Evolutionary conservation across 2,888 invertebrate species (phyloP).

Genomic region (Lasiommata megera): DNA sequence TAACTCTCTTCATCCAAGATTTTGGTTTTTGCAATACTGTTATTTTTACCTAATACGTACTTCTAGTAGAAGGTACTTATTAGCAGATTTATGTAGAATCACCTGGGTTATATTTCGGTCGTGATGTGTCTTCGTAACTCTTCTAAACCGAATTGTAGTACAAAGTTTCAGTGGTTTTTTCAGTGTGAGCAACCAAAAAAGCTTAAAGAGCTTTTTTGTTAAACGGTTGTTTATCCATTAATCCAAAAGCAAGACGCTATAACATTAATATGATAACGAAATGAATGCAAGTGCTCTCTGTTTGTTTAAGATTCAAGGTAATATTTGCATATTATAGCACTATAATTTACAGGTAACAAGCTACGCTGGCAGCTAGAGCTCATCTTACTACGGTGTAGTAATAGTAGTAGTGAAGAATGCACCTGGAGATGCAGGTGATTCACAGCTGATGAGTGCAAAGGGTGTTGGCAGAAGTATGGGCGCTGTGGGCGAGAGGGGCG

Average conservation of each 20-base stretch:
- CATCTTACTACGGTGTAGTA: conserved; percentile 2
- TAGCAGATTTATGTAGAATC: too few relatives aligned
- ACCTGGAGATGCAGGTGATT: conserved; percentile 52
- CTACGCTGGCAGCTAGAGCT: not conserved
- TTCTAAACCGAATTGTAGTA: too few relatives aligned
- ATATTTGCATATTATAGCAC: conserved; percentile 1
- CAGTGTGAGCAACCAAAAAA: too few relatives aligned
- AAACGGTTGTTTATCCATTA: too few relatives aligned
- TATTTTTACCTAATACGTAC: too few relatives aligned
- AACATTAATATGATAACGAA: not conserved
- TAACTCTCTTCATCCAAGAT: too few relatives aligned
- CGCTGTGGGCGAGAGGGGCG: conserved; percentile 78
- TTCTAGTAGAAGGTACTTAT: too few relatives aligned
- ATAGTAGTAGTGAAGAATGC: conserved; percentile 20
- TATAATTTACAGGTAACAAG: not conserved
- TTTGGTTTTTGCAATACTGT: too few relatives aligned
- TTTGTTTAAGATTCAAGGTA: not conserved
- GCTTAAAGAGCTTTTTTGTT: too few relatives aligned
- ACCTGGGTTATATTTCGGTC: too few relatives aligned
- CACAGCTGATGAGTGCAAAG: conserved; percentile 73
- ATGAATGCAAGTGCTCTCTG: not conserved
- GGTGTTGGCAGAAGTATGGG: conserved; percentile 72
- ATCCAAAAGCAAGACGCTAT: not conserved
- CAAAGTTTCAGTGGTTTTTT: too few relatives aligned
- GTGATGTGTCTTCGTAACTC: too few relatives aligned